Base-by-base conservation (phyloP, 2,888 invertebrate species). In the Allophyes oxyacanthae region DNA sequence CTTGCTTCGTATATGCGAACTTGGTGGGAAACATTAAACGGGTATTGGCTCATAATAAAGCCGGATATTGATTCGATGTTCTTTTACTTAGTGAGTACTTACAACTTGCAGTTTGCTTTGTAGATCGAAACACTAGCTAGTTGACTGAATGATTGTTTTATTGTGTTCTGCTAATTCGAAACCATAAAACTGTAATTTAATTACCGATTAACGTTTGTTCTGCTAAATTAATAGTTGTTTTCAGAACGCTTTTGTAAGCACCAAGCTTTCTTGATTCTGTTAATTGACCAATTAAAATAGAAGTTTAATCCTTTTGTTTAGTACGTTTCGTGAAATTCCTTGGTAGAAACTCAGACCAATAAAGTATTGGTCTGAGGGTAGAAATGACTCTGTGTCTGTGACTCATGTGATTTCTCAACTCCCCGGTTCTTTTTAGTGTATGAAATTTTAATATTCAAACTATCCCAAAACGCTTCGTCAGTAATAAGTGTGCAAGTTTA, bases 401-500 rank as follows among this genome's bases (percentile, higher is more conserved):
- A n/a, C 41, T 71, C 65, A 65, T 45, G 42, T 40, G 32, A 20
- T 61, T 64, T 53, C 41, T 54, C 15, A 46, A 63, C 30, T 45
- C 38, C 11, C 25, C 33, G 33, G 46, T 41, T 51, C 48, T 62
- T 66, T 63, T 53, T 48, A 44, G 46, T 49, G 36, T 32, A 57
- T 50, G 28, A 55, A 63, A 63, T 72, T 14, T 52, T 62, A 49
- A 52, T 55, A 68, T 59, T 49, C 48, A 64, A 51, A 52, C 44
- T 62, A 60, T 62, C 52, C 65, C 57, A 63, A 69, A 74, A 66
- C 51, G 30, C 45, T 50, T 20, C 44, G 40, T 56, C 58, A 53
- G 66, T 65, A 62, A 57, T 67, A 64, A 64, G 67, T 73, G 49
- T 65, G 65, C 68, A 56, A 56, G 49, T 78, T 79, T 78, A 81